Evolutionary conservation across 2,888 invertebrate genomes (phyloP).

Genomic region (Opisthograptis luteolata): DNA sequence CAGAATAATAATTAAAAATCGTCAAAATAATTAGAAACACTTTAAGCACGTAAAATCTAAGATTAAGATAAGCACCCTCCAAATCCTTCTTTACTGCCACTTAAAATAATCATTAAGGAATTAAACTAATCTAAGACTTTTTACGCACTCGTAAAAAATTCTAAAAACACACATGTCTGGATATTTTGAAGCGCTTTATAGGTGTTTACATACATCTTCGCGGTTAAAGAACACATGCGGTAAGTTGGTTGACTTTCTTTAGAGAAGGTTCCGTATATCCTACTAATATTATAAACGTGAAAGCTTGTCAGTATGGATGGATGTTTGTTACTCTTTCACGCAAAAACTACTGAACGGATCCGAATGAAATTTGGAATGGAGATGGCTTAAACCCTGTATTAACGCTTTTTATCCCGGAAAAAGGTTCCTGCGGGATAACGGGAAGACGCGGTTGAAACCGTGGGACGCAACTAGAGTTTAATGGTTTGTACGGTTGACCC

Average conservation of each 20-base stretch:
- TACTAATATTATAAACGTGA: neutral
- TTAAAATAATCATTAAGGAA: slow-evolving; percentile 18
- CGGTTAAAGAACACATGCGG: slow-evolving; percentile 7
- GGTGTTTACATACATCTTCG: slow-evolving; percentile 6
- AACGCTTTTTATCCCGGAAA: too few species aligned
- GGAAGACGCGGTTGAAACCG: too few species aligned
- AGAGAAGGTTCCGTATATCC: slow-evolving; percentile 2
- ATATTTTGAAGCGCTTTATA: slow-evolving; percentile 12
- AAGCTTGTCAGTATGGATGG: too few species aligned
- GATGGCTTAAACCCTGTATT: too few species aligned
- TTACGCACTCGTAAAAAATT: slow-evolving; percentile 11
- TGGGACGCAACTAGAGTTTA: too few species aligned
- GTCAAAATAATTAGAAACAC: neutral
- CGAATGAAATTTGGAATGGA: too few species aligned
- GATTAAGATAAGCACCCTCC: slow-evolving; percentile 12
- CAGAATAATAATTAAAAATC: neutral
- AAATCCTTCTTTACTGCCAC: slow-evolving; percentile 16
- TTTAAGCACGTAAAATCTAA: slow-evolving; percentile 17
- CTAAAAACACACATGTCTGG: slow-evolving; percentile 14
- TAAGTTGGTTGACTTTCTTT: neutral
- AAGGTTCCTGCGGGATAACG: too few species aligned
- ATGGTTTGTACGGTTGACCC: too few species aligned
- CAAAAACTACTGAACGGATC: too few species aligned
- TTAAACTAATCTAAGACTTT: slow-evolving; percentile 3
- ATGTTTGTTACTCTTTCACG: too few species aligned